These are phyloP conservation scores for Nyctibius bracteatus DNA, from an alignment of 2,113 vertebrate genomes.

Conservation along the genomic window DNA sequence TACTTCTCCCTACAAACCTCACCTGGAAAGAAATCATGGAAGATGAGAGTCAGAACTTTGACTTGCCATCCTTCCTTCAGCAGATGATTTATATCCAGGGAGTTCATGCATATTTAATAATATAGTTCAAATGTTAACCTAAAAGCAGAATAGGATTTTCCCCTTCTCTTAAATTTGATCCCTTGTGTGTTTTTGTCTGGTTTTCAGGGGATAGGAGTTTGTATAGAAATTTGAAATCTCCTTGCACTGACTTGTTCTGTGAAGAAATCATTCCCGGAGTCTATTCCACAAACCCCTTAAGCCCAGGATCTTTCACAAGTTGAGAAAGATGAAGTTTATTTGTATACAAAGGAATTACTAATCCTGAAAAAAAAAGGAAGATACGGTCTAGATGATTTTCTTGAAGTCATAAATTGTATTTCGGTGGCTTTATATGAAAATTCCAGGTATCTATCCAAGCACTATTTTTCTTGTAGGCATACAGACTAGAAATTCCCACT, in stretches of 20 bases:
- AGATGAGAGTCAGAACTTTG: not conserved
- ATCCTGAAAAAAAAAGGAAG: not conserved
- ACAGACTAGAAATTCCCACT: not conserved
- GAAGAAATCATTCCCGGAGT: not conserved
- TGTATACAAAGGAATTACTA: not conserved
- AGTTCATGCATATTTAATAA: not conserved
- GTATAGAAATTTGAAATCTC: not conserved
- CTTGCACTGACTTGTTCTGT: not conserved
- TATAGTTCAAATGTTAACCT: conserved; percentile 8
- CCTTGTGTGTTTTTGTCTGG: not conserved
- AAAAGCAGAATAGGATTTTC: not conserved
- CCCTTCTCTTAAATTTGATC: not conserved
- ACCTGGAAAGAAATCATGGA: not conserved
- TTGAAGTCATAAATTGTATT: not conserved
- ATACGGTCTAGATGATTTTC: not conserved
- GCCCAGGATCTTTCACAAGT: not conserved
- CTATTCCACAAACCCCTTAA: not conserved
- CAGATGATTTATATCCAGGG: not conserved
- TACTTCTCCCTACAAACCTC: not conserved
- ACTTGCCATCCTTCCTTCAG: not conserved
- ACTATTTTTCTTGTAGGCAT: not conserved
- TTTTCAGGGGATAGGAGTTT: not conserved
- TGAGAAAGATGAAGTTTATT: not conserved
- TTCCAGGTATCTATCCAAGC: not conserved
- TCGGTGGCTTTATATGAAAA: not conserved